Conservation (phyloP, 2,113 vertebrate species). For the Excalfactoria chinensis region DNA sequence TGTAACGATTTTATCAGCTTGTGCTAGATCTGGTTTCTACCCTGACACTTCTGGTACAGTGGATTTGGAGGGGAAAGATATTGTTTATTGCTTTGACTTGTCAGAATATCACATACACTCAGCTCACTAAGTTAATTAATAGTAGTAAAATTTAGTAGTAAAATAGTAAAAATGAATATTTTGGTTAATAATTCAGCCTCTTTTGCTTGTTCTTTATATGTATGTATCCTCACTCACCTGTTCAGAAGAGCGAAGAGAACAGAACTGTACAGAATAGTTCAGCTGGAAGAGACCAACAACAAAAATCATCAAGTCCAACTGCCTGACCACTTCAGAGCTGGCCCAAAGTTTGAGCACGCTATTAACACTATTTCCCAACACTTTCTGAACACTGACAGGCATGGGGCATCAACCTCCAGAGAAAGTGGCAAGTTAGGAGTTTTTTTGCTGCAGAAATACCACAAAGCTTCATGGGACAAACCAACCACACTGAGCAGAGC, state of each 20-base stretch:
- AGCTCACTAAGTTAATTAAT: conserved; percentile 18
- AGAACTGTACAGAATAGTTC: not conserved
- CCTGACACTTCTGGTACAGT: not conserved
- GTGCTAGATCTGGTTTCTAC: not conserved
- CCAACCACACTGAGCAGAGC: not conserved
- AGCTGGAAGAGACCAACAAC: not conserved
- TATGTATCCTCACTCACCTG: not conserved
- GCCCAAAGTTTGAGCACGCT: not conserved
- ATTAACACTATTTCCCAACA: not conserved
- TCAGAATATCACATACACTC: not conserved
- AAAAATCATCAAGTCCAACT: not conserved
- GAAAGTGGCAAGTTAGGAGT: not conserved
- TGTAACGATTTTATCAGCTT: not conserved
- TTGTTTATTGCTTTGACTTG: not conserved
- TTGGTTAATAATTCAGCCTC: not conserved
- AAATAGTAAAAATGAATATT: not conserved
- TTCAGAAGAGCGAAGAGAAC: not conserved
- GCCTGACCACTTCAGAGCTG: not conserved
- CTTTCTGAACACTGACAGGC: not conserved
- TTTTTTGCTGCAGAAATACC: not conserved
- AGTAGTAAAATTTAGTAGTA: not conserved
- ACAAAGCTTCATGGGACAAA: not conserved
- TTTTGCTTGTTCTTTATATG: not conserved
- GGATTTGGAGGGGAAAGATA: not conserved
- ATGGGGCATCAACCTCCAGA: not conserved